phyloP scores from a whole-genome alignment of 2,888 invertebrate species.

The Melanotus villosus region DNA sequence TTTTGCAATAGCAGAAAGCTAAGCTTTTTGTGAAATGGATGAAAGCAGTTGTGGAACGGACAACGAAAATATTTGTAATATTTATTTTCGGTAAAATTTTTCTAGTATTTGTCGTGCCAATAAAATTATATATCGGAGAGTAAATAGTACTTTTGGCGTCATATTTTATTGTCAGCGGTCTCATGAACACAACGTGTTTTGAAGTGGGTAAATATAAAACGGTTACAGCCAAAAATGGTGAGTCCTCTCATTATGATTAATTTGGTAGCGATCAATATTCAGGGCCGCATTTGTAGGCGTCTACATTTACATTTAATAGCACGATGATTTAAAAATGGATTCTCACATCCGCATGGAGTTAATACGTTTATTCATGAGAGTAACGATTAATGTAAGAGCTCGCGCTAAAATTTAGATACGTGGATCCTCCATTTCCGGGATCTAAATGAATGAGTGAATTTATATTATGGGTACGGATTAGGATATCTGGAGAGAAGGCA shows the following conservation, averaged over 20 bases:
- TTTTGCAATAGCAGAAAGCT: too few species aligned
- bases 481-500: conserved; percentile 25
- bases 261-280: conserved; percentile 12
- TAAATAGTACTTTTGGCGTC: not conserved
- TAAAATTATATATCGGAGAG: not conserved
- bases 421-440: conserved; percentile 13
- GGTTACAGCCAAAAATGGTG: conserved; percentile 11
- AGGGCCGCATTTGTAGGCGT: conserved; percentile 2
- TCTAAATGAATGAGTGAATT: conserved; percentile 16
- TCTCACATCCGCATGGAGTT: conserved; percentile 1
- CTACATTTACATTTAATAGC: conserved; percentile 9
- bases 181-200: not conserved
- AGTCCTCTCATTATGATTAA: conserved; percentile 22
- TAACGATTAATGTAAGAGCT: conserved; percentile 21
- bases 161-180: conserved; percentile 3
- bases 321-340: conserved; percentile 21
- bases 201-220: conserved; percentile 11
- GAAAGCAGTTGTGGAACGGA: too few species aligned
- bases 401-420: conserved; percentile 23
- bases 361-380: conserved; percentile 25
- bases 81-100: too few species aligned
- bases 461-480: conserved; percentile 18
- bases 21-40: too few species aligned
- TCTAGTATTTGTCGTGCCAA: not conserved
- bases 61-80: too few species aligned